A percentile compares a stretch with the other conserved stretches of the same genome.
phyloP scores from a whole-genome alignment of 2,113 vertebrate species.

The Etheostoma spectabile region DNA sequence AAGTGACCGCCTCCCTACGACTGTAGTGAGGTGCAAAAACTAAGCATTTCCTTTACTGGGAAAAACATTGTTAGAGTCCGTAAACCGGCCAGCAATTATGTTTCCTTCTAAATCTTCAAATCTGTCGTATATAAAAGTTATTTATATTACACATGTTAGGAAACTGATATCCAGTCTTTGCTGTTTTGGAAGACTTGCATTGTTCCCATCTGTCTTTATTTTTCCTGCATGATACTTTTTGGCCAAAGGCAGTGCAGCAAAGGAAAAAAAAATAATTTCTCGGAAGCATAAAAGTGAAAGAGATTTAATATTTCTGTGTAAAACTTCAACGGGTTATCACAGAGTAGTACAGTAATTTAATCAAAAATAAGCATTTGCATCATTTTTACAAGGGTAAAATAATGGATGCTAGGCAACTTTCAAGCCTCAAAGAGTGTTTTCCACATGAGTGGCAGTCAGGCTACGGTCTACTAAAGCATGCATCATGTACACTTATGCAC shows the following conservation, averaged over 20 bases:
- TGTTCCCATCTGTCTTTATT: slow-evolving; percentile 23
- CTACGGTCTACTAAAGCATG: slow-evolving; percentile 13
- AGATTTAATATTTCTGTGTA: slow-evolving; percentile 39
- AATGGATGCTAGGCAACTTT: slow-evolving; percentile 22
- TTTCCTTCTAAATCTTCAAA: not conserved
- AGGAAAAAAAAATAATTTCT: slow-evolving; percentile 28
- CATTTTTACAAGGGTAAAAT: slow-evolving; percentile 46
- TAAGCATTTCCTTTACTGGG: not conserved
- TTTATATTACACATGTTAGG: slow-evolving; percentile 10
- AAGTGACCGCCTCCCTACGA: not conserved
- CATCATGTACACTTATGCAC: not conserved
- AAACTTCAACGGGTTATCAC: slow-evolving; percentile 9
- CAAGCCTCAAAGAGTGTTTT: slow-evolving; percentile 31
- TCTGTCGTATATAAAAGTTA: slow-evolving; percentile 1
- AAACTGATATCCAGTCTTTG: slow-evolving; percentile 25
- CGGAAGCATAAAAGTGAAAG: slow-evolving; percentile 15
- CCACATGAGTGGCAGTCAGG: slow-evolving; percentile 19
- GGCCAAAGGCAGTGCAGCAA: not conserved
- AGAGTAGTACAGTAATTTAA: slow-evolving; percentile 30
- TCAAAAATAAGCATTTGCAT: slow-evolving; percentile 39
- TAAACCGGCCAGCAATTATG: slow-evolving; percentile 24
- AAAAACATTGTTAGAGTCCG: not conserved
- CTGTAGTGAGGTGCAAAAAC: slow-evolving; percentile 5
- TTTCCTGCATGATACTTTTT: slow-evolving; percentile 3
- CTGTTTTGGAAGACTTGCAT: slow-evolving; percentile 2